Evolutionary conservation across 2,113 vertebrate genomes (phyloP).

Genomic region (Ellobius talpinus): DNA sequence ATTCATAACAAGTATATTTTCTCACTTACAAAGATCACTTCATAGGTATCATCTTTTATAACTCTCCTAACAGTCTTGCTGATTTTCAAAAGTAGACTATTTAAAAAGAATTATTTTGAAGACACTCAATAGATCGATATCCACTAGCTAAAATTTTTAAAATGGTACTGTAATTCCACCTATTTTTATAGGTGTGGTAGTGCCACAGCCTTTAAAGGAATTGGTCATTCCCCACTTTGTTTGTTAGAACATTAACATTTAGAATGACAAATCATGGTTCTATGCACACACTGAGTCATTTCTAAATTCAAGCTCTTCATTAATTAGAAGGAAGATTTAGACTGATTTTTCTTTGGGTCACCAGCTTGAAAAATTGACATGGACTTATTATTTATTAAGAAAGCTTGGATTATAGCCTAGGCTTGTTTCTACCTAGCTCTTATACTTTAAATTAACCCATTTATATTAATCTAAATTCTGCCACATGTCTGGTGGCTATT

Average conservation of each 20-base stretch:
- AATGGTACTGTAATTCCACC: not conserved
- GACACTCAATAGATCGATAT: not conserved
- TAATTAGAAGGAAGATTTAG: not conserved
- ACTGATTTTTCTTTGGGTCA: not conserved
- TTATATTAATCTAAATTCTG: not conserved
- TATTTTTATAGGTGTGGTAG: not conserved
- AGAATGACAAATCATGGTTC: not conserved
- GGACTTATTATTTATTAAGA: not conserved
- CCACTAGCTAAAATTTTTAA: conserved; percentile 13
- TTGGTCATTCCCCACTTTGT: not conserved
- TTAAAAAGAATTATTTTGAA: not conserved
- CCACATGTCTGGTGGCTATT: not conserved
- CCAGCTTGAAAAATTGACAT: not conserved
- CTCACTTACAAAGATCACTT: not conserved
- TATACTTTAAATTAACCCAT: not conserved
- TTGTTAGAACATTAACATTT: not conserved
- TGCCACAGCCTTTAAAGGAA: not conserved
- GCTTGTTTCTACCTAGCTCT: not conserved
- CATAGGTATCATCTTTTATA: not conserved
- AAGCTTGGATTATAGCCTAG: not conserved
- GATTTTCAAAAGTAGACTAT: not conserved
- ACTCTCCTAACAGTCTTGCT: not conserved
- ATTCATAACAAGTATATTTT: not conserved
- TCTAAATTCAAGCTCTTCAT: not conserved
- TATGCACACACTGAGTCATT: not conserved